These are phyloP conservation scores for Ypsolopha scabrella DNA, from an alignment of 2,888 invertebrate species.

Conservation along the genomic window DNA sequence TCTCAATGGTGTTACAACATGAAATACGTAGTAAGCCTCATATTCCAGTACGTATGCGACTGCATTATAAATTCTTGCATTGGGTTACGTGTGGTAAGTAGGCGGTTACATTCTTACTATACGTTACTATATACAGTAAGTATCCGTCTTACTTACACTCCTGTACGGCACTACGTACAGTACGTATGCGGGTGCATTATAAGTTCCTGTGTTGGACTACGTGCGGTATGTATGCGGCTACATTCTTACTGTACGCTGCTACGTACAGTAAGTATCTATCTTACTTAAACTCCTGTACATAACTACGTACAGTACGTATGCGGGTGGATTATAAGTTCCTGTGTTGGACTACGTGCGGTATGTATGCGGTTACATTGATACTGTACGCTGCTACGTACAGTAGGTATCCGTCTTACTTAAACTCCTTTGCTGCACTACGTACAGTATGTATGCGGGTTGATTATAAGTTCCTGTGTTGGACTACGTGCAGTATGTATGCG, in stretches of 20 bases:
- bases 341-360: not conserved
- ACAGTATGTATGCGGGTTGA: not conserved
- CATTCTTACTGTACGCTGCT: not conserved
- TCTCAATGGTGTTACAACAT: too few relatives aligned
- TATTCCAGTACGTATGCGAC: not conserved
- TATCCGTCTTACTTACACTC: not conserved
- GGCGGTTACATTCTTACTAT: not conserved
- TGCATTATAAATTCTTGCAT: not conserved
- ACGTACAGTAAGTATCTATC: not conserved
- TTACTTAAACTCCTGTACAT: not conserved
- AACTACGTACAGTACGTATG: not conserved
- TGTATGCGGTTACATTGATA: not conserved
- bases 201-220: not conserved
- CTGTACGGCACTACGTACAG: not conserved
- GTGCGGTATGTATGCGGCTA: not conserved
- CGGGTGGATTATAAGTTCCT: not conserved
- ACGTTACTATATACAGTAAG: not conserved
- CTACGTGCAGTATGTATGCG: not conserved
- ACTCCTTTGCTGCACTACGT: not conserved
- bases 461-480: not conserved
- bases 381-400: not conserved
- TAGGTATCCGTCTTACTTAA: not conserved
- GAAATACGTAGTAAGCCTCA: too few relatives aligned
- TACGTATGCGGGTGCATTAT: not conserved
- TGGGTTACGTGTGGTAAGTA: not conserved